Evolutionary conservation across 2,888 invertebrate species (phyloP), one percentile per base, ranked within the genome.

Genomic region (Lasius platythorax): DNA sequence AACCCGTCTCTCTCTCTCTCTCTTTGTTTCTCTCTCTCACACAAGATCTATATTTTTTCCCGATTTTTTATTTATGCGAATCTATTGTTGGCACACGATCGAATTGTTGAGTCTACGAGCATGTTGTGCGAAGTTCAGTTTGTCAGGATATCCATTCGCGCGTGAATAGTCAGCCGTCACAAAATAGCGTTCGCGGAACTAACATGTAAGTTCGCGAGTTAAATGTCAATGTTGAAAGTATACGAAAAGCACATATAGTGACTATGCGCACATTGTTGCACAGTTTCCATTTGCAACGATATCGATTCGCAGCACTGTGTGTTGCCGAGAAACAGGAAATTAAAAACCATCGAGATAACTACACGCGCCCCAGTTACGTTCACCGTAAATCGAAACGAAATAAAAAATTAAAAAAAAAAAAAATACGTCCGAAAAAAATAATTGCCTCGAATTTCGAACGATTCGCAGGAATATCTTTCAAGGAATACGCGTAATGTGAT

Each of bases 61-160:
- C 40, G 23, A 53, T 76, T 76, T 18, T 70, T 78, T 37, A n/a
- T 78, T 56, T 18, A 30, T 56, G n/a, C 67, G 8, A 46, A 11
- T 3, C 9, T 23, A 46, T 64, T 23, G 33, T 33, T 43, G 18
- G 2, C 37, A 37, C 2, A 3, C 6, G 1, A n/a, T 63, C 8
- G 40, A 12, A 43, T 23, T 30, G 53, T 30, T 63, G 6, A 6
- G 5, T 50, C 18, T 18, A 18, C 28, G 37, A 23, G 23, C 33
- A 23, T 64, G 63, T 64, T 33, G 1, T 12, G 46, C 30, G 50
- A 18, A 18, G 18, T 15, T 46, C 18, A 18, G 3, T 40, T 76
- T 11, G 76, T 28, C 53, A 40, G 30, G 46, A 28, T 53, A 8
- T 53, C 1, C 28, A 0, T 28, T 2, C 18, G 8, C n/a, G 53